Percentiles rank a stretch among this genome's conserved stretches.
Evolutionary conservation across 2,113 vertebrate genomes (phyloP).

Genomic region (Solenodon paradoxus): DNA sequence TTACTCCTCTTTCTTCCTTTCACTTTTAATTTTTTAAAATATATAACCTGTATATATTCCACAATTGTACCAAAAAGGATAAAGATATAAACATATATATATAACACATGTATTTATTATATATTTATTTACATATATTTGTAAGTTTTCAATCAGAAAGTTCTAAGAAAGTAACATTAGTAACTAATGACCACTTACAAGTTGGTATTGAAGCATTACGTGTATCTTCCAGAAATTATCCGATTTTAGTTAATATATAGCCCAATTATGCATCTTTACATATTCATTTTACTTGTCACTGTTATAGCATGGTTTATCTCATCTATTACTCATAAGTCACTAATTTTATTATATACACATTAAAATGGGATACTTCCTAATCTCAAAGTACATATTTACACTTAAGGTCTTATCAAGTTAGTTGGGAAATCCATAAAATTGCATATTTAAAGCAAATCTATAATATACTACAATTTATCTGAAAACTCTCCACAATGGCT

Average conservation of each 20-base stretch:
- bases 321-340: background rate
- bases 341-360: background rate
- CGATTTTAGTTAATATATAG: too few species aligned
- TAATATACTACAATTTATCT: background rate
- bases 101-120: too few species aligned
- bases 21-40: too few species aligned
- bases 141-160: background rate
- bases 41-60: too few species aligned
- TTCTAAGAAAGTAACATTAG: background rate
- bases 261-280: too few species aligned
- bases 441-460: background rate
- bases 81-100: too few species aligned
- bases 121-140: too few species aligned
- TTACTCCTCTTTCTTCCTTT: too few species aligned
- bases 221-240: too few species aligned
- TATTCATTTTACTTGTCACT: background rate
- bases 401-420: background rate
- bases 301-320: background rate
- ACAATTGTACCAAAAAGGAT: too few species aligned
- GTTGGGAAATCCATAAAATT: background rate
- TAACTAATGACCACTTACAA: background rate
- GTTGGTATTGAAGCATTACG: background rate
- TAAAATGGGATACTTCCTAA: background rate
- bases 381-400: background rate
- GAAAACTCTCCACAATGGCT: background rate